These are phyloP conservation scores for Jacana jacana DNA, from an alignment of 2,113 vertebrate species.

Conservation along the genomic window DNA sequence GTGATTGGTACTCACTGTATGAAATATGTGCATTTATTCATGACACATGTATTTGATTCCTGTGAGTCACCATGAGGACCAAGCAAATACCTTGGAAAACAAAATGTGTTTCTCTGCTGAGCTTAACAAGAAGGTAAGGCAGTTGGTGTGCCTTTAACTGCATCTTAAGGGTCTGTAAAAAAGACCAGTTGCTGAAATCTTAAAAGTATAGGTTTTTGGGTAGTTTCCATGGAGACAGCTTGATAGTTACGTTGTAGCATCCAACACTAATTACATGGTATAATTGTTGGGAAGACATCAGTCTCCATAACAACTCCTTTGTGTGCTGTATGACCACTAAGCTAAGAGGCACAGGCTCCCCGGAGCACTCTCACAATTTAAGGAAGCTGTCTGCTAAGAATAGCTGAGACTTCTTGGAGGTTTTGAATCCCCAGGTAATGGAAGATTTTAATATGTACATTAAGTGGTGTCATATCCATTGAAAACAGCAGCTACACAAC, in stretches of 20 bases:
- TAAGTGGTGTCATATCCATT: not conserved
- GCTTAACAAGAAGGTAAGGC: conserved; percentile 21
- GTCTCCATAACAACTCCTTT: conserved; percentile 67
- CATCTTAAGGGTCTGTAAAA: conserved; percentile 37
- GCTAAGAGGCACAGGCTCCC: not conserved
- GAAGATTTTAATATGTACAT: not conserved
- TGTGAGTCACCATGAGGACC: not conserved
- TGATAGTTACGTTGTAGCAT: conserved; percentile 44
- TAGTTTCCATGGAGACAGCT: conserved; percentile 67
- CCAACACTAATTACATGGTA: conserved; percentile 60
- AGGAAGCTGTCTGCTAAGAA: not conserved
- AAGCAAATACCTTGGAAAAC: not conserved
- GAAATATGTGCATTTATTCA: not conserved
- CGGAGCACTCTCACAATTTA: not conserved
- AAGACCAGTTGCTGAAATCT: conserved; percentile 29
- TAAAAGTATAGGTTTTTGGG: conserved; percentile 40
- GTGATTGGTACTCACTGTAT: not conserved
- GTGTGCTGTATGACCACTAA: not conserved
- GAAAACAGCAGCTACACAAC: not conserved
- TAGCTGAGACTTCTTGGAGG: not conserved
- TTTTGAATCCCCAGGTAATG: not conserved
- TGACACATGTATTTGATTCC: not conserved
- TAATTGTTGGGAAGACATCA: conserved; percentile 43
- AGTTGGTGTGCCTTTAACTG: conserved; percentile 25
- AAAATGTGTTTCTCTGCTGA: not conserved